These are phyloP conservation scores for Limnothrissa miodon DNA, from an alignment of 2,113 vertebrate species.

Conservation along the genomic window DNA sequence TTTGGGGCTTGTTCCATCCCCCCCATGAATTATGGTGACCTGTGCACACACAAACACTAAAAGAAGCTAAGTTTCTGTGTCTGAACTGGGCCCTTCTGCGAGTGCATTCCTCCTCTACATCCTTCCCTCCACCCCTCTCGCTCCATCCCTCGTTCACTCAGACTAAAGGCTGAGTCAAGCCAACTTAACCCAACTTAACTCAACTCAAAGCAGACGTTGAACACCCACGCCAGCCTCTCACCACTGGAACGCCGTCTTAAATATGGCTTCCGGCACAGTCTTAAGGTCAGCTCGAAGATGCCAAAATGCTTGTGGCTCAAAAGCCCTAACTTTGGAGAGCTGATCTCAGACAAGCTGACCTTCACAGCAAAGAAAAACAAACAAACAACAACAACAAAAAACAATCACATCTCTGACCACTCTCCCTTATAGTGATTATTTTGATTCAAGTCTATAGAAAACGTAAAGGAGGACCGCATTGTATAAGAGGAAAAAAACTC, in stretches of 20 bases:
- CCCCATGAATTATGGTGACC: neutral
- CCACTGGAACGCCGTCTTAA: neutral
- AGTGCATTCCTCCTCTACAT: neutral
- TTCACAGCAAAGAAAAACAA: neutral
- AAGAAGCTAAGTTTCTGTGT: neutral
- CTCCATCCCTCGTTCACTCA: neutral
- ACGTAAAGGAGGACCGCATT: neutral
- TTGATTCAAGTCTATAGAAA: neutral
- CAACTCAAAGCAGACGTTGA: conserved; percentile 2
- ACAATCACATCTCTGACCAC: neutral
- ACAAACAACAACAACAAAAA: no score
- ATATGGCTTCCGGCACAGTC: neutral
- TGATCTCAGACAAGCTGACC: neutral
- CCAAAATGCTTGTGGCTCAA: neutral
- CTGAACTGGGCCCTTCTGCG: neutral
- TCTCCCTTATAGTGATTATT: neutral
- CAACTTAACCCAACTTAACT: neutral
- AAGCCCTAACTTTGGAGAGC: neutral
- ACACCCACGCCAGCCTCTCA: neutral
- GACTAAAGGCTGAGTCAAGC: neutral
- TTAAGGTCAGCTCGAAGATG: neutral
- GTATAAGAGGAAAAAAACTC: neutral
- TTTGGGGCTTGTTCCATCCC: neutral
- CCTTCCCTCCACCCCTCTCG: neutral
- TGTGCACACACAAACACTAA: neutral